These are phyloP conservation scores for Melanotaenia pygmaea DNA, from an alignment of 2,797 vertebrate genomes.

Conservation along the genomic window DNA sequence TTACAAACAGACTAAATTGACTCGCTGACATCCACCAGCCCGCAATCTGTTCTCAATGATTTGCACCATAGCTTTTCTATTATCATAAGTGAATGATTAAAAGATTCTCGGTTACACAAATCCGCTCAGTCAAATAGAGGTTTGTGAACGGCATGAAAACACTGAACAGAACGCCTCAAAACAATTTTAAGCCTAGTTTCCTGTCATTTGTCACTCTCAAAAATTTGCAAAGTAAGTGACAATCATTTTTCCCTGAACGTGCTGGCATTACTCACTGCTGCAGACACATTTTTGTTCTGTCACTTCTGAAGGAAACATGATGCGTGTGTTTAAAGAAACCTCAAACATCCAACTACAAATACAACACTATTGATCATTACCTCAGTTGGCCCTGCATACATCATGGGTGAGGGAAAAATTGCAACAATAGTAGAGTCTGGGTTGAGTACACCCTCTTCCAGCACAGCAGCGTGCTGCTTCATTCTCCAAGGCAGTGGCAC, in stretches of 20 bases:
- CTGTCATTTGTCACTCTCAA: conserved; percentile 47
- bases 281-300: conserved; percentile 27
- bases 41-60: conserved; percentile 72
- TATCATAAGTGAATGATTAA: conserved; percentile 69
- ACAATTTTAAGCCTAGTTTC: conserved; percentile 47
- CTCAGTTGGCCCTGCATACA: conserved; percentile 99
- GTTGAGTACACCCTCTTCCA: conserved; percentile 92
- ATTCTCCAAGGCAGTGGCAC: conserved; percentile 95
- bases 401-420: conserved; percentile 98
- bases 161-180: conserved; percentile 41
- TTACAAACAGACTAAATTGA: conserved; percentile 35
- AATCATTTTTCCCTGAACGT: conserved; percentile 2
- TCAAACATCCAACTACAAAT: conserved; percentile 26
- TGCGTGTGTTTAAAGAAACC: conserved; percentile 19
- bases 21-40: conserved; percentile 40
- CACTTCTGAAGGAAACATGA: conserved; percentile 34
- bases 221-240: conserved; percentile 35
- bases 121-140: conserved; percentile 41
- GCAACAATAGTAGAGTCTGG: conserved; percentile 93
- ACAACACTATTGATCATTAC: conserved; percentile 72
- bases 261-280: conserved; percentile 19
- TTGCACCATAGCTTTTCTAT: conserved; percentile 55
- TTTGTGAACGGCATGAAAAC: conserved; percentile 43
- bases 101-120: conserved; percentile 60
- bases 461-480: conserved; percentile 94